Base-by-base conservation (phyloP, 2,797 vertebrate genomes). In the Poecilia gillii region DNA sequence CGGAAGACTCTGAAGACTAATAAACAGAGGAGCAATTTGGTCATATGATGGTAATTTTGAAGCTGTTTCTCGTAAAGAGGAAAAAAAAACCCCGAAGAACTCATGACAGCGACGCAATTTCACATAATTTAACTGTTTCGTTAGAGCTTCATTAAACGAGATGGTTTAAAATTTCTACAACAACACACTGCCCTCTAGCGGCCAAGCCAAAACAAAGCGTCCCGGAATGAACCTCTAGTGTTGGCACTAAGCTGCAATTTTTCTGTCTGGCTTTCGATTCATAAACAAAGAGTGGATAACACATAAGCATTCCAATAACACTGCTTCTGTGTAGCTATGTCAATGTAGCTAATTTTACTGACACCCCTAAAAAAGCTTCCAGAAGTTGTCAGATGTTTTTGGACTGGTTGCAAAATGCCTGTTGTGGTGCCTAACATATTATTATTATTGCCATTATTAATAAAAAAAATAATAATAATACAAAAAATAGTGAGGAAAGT, bases 151-250 rank as follows among this genome's bases (percentile, higher is more conserved):
- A 18, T 55, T 70, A 41, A 41, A 59, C 71, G 55, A 33, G 41
- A 43, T 51, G 8, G 23, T 31, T 1, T 74, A 49, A 18, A 33
- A 51, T 79, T 81, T 16, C 51, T 41, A 74, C 57, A 81, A 72
- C 55, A 78, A 31, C 75, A 88, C 85, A 93, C 85, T 92, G 91
- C 89, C 92, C 86, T 47, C 91, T 75, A 72, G 92, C 87, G 93
- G 90, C 23, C 14, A 31, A 23, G n/a, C 13, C 0, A 41, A 13
- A 33, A 20, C 18, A 49, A 72, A 72, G 90, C 85, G 11, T 6
- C 68, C 13, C 9, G 53, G 0, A 1, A 11, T 51, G 62, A 46
- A 16, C 14, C 72, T 25, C n/a, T 39, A 46, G 43, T 36, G 18
- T 43, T n/a, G 66, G 39, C 51, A 9, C 23, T 9, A 3, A 66